Evolutionary conservation across 2,888 invertebrate species (phyloP).

Genomic region (Saturnia japonica): DNA sequence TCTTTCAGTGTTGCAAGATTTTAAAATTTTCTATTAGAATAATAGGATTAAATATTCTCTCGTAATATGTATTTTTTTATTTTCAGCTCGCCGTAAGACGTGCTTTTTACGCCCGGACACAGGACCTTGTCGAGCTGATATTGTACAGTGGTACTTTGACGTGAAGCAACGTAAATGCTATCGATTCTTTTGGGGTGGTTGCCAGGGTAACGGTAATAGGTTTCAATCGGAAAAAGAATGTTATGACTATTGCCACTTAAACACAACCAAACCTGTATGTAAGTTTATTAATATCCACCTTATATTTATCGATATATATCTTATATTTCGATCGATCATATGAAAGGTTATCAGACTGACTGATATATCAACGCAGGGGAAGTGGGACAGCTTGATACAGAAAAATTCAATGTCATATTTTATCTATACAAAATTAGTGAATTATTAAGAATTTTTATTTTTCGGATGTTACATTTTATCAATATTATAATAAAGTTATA

Average conservation of each 20-base stretch:
- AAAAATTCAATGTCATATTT: too few species aligned
- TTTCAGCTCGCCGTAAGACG: constrained; percentile 53
- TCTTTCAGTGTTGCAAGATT: neutral
- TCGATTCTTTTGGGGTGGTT: constrained; percentile 70
- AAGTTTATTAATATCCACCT: too few species aligned
- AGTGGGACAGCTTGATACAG: too few species aligned
- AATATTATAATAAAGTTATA: too few species aligned
- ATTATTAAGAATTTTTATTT: too few species aligned
- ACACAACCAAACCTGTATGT: constrained; percentile 33
- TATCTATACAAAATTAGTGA: too few species aligned
- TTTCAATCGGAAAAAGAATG: constrained; percentile 52
- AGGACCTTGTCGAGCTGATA: constrained; percentile 67
- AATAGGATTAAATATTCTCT: neutral
- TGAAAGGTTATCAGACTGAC: too few species aligned
- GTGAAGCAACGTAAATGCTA: constrained; percentile 52
- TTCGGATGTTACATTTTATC: too few species aligned
- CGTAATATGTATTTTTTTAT: neutral
- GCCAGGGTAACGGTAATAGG: constrained; percentile 71
- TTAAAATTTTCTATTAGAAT: neutral
- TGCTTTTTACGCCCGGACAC: constrained; percentile 69
- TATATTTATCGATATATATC: too few species aligned
- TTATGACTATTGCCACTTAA: constrained; percentile 45
- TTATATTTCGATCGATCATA: too few species aligned
- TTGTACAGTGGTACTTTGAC: constrained; percentile 68
- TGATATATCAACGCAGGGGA: too few species aligned